A percentile compares a stretch with the other conserved stretches of the same genome.
Evolutionary conservation across 2,797 vertebrate species (phyloP).

Genomic region (Manis crassicaudata): DNA sequence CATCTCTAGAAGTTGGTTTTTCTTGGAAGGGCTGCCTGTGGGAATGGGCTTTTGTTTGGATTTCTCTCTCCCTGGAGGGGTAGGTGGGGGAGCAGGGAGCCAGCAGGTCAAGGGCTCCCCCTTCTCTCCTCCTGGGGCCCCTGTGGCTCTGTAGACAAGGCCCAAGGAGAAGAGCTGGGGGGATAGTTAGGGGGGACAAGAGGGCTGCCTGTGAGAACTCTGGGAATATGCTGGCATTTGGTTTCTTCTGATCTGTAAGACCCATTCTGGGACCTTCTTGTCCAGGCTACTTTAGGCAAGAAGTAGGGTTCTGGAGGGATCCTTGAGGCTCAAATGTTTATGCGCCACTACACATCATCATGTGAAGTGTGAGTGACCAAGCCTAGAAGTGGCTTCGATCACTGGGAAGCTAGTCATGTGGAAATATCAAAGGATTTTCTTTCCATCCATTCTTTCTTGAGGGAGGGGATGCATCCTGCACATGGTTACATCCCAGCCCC

Average conservation of each 20-base stretch:
- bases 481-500: background rate
- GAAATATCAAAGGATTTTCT: background rate
- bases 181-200: too few relatives aligned
- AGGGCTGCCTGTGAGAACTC: background rate
- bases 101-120: conserved; percentile 4
- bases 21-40: conserved; percentile 75
- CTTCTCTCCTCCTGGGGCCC: background rate
- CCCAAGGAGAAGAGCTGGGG: background rate
- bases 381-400: background rate
- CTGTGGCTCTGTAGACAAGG: background rate
- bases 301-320: background rate
- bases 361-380: background rate
- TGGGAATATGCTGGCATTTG: background rate
- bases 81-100: conserved; percentile 58
- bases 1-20: conserved; percentile 73
- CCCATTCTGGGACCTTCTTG: background rate
- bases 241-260: background rate
- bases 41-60: conserved; percentile 75
- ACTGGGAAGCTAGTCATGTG: background rate
- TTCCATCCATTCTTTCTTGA: conserved; percentile 9
- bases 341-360: background rate
- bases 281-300: background rate
- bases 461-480: background rate
- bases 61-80: conserved; percentile 64
- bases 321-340: background rate